Conservation (phyloP, 2,888 invertebrate genomes). For the Cetonia aurata region DNA sequence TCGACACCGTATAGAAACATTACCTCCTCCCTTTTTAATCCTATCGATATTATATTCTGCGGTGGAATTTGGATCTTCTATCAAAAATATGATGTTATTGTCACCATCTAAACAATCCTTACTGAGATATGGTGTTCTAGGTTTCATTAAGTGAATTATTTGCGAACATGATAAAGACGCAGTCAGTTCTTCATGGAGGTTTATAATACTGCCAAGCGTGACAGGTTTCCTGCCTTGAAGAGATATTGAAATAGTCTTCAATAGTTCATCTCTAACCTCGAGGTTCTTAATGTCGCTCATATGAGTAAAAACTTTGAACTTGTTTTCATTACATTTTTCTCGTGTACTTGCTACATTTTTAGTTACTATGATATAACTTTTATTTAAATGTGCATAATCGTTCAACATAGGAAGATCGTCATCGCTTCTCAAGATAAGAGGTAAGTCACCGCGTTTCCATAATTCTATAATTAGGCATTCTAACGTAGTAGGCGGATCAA, state of each 20-base stretch:
- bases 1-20: not conserved
- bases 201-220: not conserved
- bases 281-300: not conserved
- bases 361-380: not conserved
- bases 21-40: not conserved
- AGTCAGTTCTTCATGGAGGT: not conserved
- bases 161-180: not conserved
- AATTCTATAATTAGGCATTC: not conserved
- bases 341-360: not conserved
- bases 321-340: not conserved
- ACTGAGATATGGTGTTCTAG: not conserved
- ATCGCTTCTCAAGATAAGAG: not conserved
- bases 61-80: not conserved
- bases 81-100: conserved; percentile 1
- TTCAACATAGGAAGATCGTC: not conserved
- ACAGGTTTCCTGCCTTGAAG: conserved; percentile 2
- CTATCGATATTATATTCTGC: not conserved
- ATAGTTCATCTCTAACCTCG: not conserved
- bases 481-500: not conserved
- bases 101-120: not conserved
- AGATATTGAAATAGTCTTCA: not conserved
- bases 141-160: conserved; percentile 4
- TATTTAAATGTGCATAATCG: not conserved
- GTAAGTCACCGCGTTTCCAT: not conserved
- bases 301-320: not conserved